phyloP scores from a whole-genome alignment of 2,888 invertebrate species.

The Nebria brevicollis region DNA sequence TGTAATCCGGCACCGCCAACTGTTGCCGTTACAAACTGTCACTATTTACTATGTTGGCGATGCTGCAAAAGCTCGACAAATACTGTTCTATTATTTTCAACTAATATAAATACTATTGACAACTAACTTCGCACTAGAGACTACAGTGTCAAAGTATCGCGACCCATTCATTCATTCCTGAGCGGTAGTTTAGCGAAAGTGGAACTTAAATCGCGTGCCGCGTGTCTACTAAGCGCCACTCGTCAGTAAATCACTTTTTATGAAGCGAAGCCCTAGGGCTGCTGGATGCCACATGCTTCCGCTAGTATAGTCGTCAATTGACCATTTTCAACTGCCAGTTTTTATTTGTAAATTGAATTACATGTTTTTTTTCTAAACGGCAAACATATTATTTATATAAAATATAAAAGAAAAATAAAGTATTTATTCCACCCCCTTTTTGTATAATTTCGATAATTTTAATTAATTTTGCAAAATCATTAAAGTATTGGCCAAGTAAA shows the following conservation, averaged over 20 bases:
- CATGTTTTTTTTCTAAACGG: neutral
- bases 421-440: no score
- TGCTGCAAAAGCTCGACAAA: neutral
- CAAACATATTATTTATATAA: no score
- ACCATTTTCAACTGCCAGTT: neutral
- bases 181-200: neutral
- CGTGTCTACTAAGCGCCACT: neutral
- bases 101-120: neutral
- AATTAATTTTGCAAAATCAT: neutral
- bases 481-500: no score
- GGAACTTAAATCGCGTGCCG: neutral
- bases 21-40: neutral
- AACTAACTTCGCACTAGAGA: neutral
- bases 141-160: neutral
- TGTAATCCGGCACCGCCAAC: neutral
- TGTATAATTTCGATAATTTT: no score
- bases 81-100: neutral
- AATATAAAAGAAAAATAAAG: no score
- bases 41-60: neutral
- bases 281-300: neutral
- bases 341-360: neutral
- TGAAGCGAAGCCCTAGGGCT: neutral
- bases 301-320: neutral
- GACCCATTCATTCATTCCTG: no score
- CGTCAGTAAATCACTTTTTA: constrained; percentile 1